Evolutionary conservation across 2,888 invertebrate species (phyloP).

Genomic region (Cheilosia urbana): DNA sequence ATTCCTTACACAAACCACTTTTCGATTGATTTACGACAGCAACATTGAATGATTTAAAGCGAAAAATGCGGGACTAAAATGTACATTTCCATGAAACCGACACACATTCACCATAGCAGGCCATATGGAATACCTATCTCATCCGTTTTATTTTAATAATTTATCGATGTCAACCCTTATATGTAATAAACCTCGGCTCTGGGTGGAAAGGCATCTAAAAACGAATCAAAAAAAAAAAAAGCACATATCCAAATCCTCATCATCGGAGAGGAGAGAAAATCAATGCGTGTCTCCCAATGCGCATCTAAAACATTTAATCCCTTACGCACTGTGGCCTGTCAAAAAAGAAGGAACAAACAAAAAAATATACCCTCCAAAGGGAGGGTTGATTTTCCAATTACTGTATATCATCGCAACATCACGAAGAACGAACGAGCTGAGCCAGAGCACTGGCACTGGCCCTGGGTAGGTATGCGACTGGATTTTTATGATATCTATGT

Average conservation of each 20-base stretch:
- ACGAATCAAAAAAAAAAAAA: neutral
- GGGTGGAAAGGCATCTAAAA: slow-evolving; percentile 2
- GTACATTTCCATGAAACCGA: slow-evolving; percentile 39
- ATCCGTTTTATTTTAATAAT: slow-evolving; percentile 72
- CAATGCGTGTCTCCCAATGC: slow-evolving; percentile 70
- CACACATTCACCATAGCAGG: slow-evolving; percentile 23
- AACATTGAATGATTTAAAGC: slow-evolving; percentile 46
- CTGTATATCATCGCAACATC: slow-evolving; percentile 74
- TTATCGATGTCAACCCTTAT: slow-evolving; percentile 72
- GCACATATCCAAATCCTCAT: slow-evolving; percentile 50
- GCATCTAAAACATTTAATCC: slow-evolving; percentile 71
- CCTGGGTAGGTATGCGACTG: slow-evolving; percentile 77
- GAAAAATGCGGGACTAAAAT: slow-evolving; percentile 48
- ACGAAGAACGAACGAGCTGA: slow-evolving; percentile 43
- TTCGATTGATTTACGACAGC: slow-evolving; percentile 68
- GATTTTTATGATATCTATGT: slow-evolving; percentile 84
- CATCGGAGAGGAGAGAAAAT: slow-evolving; percentile 52
- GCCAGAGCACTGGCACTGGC: slow-evolving; percentile 44
- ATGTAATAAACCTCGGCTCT: slow-evolving; percentile 56
- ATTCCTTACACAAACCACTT: slow-evolving; percentile 40
- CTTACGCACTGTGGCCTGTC: slow-evolving; percentile 71
- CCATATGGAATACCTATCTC: slow-evolving; percentile 61
- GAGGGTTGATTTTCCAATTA: slow-evolving; percentile 76
- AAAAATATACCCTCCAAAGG: slow-evolving; percentile 24
- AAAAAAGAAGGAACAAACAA: slow-evolving; percentile 28